phyloP scores from a whole-genome alignment of 2,888 invertebrate genomes.

The Dendrolimus pini region DNA sequence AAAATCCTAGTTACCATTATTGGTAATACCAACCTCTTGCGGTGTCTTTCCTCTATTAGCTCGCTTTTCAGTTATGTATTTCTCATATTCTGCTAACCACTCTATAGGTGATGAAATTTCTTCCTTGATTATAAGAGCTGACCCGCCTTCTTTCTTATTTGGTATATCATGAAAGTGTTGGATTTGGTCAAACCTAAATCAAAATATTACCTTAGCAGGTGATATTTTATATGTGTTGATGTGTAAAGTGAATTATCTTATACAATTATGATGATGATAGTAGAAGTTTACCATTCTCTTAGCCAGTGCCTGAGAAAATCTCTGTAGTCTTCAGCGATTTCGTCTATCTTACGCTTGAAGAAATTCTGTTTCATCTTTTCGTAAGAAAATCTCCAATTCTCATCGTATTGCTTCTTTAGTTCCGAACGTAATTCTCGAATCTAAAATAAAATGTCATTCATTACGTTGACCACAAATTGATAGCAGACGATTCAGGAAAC shows the following conservation, averaged over 20 bases:
- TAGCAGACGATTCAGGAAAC: no score
- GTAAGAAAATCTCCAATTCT: conserved; percentile 25
- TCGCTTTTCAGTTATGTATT: conserved; percentile 27
- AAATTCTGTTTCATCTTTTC: conserved; percentile 27
- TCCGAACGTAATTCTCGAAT: conserved; percentile 10
- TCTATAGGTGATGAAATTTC: conserved; percentile 40
- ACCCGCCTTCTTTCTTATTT: conserved; percentile 32
- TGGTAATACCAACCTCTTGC: conserved; percentile 19
- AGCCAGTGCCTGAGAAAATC: conserved; percentile 51
- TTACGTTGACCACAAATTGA: no score
- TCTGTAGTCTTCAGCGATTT: conserved; percentile 38
- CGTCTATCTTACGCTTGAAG: conserved; percentile 22
- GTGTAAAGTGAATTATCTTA: background rate
- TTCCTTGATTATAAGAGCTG: conserved; percentile 36
- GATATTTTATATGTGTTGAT: background rate
- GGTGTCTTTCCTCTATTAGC: conserved; percentile 36
- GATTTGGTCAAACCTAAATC: conserved; percentile 41
- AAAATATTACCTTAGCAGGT: conserved; percentile 1
- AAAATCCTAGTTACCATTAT: no score
- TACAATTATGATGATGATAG: background rate
- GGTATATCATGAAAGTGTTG: conserved; percentile 49
- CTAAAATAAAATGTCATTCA: conserved; percentile 6
- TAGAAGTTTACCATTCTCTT: conserved; percentile 37
- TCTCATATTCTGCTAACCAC: conserved; percentile 43
- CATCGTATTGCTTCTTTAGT: conserved; percentile 22